These are phyloP conservation scores for Apis dorsata DNA, from an alignment of 1,140 invertebrate genomes.

Conservation along the genomic window DNA sequence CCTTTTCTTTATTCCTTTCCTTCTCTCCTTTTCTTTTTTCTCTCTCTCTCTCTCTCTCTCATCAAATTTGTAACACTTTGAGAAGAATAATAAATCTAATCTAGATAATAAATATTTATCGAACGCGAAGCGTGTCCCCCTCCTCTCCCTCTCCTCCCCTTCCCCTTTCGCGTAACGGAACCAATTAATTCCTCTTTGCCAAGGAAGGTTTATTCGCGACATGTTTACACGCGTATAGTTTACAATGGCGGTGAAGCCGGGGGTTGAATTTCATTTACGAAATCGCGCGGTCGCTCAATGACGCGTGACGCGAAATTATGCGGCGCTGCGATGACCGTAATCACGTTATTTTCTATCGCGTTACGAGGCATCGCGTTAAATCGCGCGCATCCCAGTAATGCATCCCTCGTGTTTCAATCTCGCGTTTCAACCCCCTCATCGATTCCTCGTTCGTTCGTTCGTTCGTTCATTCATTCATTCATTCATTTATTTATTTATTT, in stretches of 20 bases:
- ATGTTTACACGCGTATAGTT: neutral
- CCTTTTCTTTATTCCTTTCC: neutral
- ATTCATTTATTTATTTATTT: neutral
- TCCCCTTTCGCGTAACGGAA: neutral
- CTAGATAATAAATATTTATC: neutral
- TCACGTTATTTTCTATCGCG: constrained; percentile 27
- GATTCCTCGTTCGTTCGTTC: neutral
- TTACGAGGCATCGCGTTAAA: constrained; percentile 22
- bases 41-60: too few species aligned
- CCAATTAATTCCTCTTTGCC: neutral
- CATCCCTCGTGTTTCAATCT: too few species aligned
- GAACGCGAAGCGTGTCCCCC: neutral
- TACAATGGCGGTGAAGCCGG: neutral
- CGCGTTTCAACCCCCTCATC: too few species aligned
- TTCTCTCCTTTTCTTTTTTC: neutral
- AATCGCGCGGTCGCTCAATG: constrained; percentile 18
- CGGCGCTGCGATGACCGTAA: constrained; percentile 23
- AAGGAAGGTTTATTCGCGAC: constrained; percentile 6
- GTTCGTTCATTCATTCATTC: neutral
- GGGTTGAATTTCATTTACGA: constrained; percentile 24
- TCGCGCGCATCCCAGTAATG: neutral
- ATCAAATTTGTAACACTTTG: neutral
- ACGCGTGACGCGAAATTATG: constrained; percentile 28
- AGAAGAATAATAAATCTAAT: too few species aligned
- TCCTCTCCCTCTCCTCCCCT: fast-evolving